phyloP scores from a whole-genome alignment of 2,797 vertebrate genomes.

The Carduelis carduelis region DNA sequence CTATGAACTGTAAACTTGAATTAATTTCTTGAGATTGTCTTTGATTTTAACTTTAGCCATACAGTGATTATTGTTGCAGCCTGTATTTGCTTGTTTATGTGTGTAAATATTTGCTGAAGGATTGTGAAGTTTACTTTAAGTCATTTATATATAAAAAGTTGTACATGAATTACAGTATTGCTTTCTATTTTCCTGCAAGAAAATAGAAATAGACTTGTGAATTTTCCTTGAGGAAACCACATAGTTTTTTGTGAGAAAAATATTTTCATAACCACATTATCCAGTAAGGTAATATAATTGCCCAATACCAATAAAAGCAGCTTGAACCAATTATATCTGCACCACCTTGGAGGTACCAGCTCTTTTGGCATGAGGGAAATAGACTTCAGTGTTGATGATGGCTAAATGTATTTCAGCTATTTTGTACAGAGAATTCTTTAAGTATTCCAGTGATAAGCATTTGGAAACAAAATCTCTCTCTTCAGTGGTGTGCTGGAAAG shows the following conservation, averaged over 20 bases:
- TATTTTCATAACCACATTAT: background rate
- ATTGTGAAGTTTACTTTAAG: background rate
- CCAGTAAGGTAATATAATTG: background rate
- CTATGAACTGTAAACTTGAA: background rate
- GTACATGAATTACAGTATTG: background rate
- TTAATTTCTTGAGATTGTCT: background rate
- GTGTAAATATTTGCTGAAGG: background rate
- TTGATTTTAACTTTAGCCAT: background rate
- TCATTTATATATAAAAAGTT: background rate
- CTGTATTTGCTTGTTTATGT: background rate
- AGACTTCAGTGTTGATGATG: background rate
- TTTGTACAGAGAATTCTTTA: background rate
- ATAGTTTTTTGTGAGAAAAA: background rate
- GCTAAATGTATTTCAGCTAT: background rate
- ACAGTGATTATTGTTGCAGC: background rate
- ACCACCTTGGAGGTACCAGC: constrained; percentile 68
- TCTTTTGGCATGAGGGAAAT: background rate
- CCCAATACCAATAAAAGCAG: background rate
- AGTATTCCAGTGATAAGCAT: background rate
- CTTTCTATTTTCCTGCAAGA: background rate
- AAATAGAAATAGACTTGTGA: background rate
- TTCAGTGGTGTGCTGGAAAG: background rate
- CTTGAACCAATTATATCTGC: constrained; percentile 51
- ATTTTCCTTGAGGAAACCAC: background rate
- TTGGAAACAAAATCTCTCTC: background rate